Conservation (phyloP, 1,140 invertebrate genomes). For the Geopemphigus sp. region DNA sequence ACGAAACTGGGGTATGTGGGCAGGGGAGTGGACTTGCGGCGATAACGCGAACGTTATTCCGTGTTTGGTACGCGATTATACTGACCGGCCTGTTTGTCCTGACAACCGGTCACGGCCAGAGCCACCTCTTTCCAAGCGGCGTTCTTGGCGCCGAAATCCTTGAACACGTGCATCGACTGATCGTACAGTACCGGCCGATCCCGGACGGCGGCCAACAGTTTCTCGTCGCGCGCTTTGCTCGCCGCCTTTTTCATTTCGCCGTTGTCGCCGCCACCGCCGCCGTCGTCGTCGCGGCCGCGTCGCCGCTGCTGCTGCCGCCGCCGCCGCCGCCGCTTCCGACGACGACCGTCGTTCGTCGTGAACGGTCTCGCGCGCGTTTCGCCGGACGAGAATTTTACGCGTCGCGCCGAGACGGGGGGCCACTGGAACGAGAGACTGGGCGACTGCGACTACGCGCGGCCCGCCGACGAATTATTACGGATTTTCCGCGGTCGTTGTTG, state of each 20-base stretch:
- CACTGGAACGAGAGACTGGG: too few relatives aligned
- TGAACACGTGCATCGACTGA: conserved; percentile 48
- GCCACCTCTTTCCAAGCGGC: conserved; percentile 40
- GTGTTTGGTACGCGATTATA: background rate
- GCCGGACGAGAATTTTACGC: too few relatives aligned
- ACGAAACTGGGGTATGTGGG: too few relatives aligned
- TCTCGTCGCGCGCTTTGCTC: conserved; percentile 39
- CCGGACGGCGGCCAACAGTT: conserved; percentile 44
- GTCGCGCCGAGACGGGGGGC: conserved; percentile 1
- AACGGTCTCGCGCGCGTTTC: too few relatives aligned
- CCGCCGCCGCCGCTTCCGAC: too few relatives aligned
- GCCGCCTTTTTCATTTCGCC: conserved; percentile 31
- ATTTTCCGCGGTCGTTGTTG: background rate
- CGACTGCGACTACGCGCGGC: background rate
- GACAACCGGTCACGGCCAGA: conserved; percentile 25
- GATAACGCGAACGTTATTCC: too few relatives aligned
- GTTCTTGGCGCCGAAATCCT: conserved; percentile 47
- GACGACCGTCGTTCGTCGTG: too few relatives aligned
- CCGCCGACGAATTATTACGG: background rate
- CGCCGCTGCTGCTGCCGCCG: too few relatives aligned
- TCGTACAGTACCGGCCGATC: conserved; percentile 40
- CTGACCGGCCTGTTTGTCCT: conserved; percentile 42
- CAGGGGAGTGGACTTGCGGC: too few relatives aligned
- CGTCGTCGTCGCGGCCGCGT: background rate
- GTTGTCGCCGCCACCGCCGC: background rate